Evolutionary conservation across 2,888 invertebrate species (phyloP), one percentile per base, ranked within the genome.

Genomic region (Trichopoda pennipes): DNA sequence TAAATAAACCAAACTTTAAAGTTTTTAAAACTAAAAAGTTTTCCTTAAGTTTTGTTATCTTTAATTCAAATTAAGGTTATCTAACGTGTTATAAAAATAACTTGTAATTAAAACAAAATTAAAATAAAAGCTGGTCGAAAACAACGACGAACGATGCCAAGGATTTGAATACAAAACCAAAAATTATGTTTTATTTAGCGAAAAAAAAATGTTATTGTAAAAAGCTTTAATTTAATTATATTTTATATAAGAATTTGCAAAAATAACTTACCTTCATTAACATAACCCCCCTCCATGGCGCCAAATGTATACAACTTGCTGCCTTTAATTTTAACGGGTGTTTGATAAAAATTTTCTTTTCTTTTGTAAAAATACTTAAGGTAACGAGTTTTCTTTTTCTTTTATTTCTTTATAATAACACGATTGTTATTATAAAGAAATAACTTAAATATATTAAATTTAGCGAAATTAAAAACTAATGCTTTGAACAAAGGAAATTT

Each of bases 231-330:
- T 28, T 32, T 32, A 12, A 3, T 32, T 32, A 9, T 32, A 32
- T 47, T n/a, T 1, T 47, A 47, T 17, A n/a, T 47, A n/a, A 47
- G 17, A 44, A 16, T 6, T 19, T 10, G 9, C 4, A n/a, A n/a
- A n/a, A 47, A 47, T 17, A 28, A 86, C 90, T 89, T 87, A 90
- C 90, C 90, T 91, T 90, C 90, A 85, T 91, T 90, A 85, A 90
- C 90, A 85, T 90, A 90, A 86, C 90, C 90, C 85, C 90, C 90
- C 84, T 90, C 90, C 90, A 91, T 90, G 86, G 88, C 90, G 86
- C 89, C 89, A 84, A 89, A 89, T 72, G 90, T 87, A 85, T 89
- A 89, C 89, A 89, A 88, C 73, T 84, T 85, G 83, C 82, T 84
- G 85, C 85, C 84, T 68, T 83, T 70, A 83, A 84, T 85, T 80